Percentiles rank a stretch among this genome's conserved stretches.
phyloP scores from a whole-genome alignment of 2,888 invertebrate genomes.

The Napeogenes inachia region DNA sequence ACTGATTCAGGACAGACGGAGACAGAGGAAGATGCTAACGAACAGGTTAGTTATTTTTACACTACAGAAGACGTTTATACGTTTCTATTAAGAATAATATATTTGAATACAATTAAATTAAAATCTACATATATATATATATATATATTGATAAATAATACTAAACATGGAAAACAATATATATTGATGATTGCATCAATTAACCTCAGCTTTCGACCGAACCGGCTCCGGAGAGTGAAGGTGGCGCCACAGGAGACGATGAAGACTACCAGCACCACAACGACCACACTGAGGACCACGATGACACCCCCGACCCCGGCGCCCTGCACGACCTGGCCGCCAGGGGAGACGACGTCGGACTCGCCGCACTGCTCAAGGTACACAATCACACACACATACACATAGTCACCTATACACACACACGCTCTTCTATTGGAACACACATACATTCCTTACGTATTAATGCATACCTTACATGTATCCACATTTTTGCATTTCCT shows the following conservation, averaged over 20 bases:
- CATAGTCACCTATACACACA: too few species aligned
- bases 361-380: slow-evolving; percentile 80
- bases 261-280: slow-evolving; percentile 32
- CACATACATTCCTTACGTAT: too few species aligned
- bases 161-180: too few species aligned
- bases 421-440: too few species aligned
- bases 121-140: too few species aligned
- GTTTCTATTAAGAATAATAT: neutral
- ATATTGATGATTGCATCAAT: neutral
- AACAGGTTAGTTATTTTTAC: slow-evolving; percentile 38
- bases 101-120: too few species aligned
- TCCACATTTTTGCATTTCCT: too few species aligned
- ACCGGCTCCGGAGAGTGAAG: slow-evolving; percentile 43
- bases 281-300: slow-evolving; percentile 40
- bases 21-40: slow-evolving; percentile 41
- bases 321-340: slow-evolving; percentile 86
- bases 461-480: too few species aligned
- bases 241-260: slow-evolving; percentile 44
- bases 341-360: slow-evolving; percentile 83
- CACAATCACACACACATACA: slow-evolving; percentile 8
- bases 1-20: slow-evolving; percentile 50
- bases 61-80: neutral
- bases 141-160: too few species aligned
- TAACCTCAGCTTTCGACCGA: slow-evolving; percentile 47
- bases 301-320: slow-evolving; percentile 72